These are phyloP conservation scores for Heterohyrax brucei DNA, from an alignment of 2,797 vertebrate genomes.

Conservation along the genomic window DNA sequence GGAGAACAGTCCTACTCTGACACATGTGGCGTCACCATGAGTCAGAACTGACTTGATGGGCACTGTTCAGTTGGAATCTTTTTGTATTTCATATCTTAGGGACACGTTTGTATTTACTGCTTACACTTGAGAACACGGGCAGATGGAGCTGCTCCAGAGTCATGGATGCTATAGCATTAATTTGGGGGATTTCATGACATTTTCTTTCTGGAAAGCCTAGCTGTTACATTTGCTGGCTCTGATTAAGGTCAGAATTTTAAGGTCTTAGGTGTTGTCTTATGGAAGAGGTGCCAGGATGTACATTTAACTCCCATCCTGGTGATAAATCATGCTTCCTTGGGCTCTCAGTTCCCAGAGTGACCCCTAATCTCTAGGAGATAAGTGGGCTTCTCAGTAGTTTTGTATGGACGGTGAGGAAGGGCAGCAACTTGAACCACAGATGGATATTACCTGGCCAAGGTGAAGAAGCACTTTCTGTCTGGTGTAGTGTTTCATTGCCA, in stretches of 20 bases:
- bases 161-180: background rate
- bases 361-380: rapidly evolving
- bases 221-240: conserved; percentile 4
- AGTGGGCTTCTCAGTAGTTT: background rate
- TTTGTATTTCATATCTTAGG: background rate
- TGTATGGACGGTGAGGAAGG: background rate
- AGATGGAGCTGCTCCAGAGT: background rate
- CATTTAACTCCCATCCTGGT: background rate
- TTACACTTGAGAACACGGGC: too few relatives aligned
- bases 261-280: background rate
- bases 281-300: background rate
- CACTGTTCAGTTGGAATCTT: background rate
- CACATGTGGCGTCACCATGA: background rate
- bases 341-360: background rate
- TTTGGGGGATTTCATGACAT: background rate
- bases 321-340: background rate
- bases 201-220: conserved; percentile 21
- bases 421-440: background rate
- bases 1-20: background rate
- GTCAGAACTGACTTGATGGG: background rate
- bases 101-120: too few relatives aligned
- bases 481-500: background rate
- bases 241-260: conserved; percentile 49
- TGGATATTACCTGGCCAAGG: rapidly evolving
- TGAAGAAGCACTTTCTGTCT: rapidly evolving